Base-by-base conservation (phyloP, 2,888 invertebrate genomes). In the Galeruca laticollis region DNA sequence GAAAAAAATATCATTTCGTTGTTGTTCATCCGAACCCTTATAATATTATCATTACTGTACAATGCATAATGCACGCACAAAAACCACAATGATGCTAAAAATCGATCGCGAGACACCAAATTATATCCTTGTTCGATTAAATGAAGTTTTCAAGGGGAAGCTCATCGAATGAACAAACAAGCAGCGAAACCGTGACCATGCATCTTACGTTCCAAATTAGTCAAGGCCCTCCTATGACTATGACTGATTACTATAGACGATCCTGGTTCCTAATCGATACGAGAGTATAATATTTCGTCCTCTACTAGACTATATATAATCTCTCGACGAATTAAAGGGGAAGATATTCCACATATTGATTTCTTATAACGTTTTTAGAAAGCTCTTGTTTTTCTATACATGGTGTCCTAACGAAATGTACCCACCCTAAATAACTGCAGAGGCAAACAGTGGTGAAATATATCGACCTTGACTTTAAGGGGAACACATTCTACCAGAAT, bases 81-180 rank as follows among this genome's bases (percentile, higher is more conserved):
- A 37, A 37, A 13, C 37, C 13, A 13, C 11, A 47, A 18, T 2
- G 47, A n/a, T 47, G 47, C 47, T 15, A 47, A 47, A 18, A 15
- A 61, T 49, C 59, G 54, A 59, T 66, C 13, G 33, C 57, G n/a
- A 43, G 60, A 66, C 57, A 49, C 66, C 66, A n/a, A n/a, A n/a
- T n/a, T n/a, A n/a, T n/a, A 49, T 60, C 8, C 51, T 59, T 35
- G 26, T 59, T 66, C 79, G 78, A 82, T 81, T 80, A 82, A 83
- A 81, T 80, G 83, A 82, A 82, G 82, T 81, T 76, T 80, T 81
- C 83, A 82, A 82, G 82, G 83, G 82, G 80, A 82, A 81, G 80
- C 76, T 20, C 8, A 51, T 6, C 51, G 51, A 21, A 51, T 2
- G 11, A 21, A 51, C 20, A 51, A 51, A 51, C 51, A 21, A n/a